Evolutionary conservation across 2,797 vertebrate genomes (phyloP), one percentile per base, ranked within the genome.

Genomic region (Phoxinus dragarum): DNA sequence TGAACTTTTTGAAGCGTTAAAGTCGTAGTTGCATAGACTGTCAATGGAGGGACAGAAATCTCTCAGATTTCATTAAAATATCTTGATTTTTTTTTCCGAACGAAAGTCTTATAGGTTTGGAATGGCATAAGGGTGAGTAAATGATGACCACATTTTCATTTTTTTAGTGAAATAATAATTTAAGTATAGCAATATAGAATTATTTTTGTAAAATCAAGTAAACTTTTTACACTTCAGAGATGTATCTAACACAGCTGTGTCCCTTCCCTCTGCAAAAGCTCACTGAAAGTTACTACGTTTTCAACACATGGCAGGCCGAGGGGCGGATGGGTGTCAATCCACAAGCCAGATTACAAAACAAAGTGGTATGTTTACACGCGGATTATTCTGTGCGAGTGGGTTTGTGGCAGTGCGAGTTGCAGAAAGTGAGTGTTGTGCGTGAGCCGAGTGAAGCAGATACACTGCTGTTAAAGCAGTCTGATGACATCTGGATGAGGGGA

Each of bases 341-440:
- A 40, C 79, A 72, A 87, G 31, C 17, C 23, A 90, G 92, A 94
- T 93, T 93, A 92, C 80, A 71, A 87, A 89, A 75, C 87, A 92
- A 94, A 93, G 92, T 93, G 93, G 90, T 94, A 87, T 91, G 89
- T 92, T 93, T 90, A 93, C 88, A 91, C 82, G 84, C 89, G 90
- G 93, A 94, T 93, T 93, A 94, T 68, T 82, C 87, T 59, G 72
- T 83, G 49, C 88, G 75, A 84, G 81, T 78, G 68, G 31, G 69
- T 84, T 19, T 42, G 61, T 36, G 71, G 31, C n/a, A 68, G 73
- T 21, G 27, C 1, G 27, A 31, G 40, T 52, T 69, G 42, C 78
- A 78, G 74, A 78, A 34, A 38, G 27, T 7, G 12, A 6, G 59
- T 47, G 56, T 67, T 71, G 61, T 75, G 16, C 11, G 42, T 66